Base-by-base conservation (phyloP, 2,888 invertebrate genomes). In the Bellardia bayeri region DNA sequence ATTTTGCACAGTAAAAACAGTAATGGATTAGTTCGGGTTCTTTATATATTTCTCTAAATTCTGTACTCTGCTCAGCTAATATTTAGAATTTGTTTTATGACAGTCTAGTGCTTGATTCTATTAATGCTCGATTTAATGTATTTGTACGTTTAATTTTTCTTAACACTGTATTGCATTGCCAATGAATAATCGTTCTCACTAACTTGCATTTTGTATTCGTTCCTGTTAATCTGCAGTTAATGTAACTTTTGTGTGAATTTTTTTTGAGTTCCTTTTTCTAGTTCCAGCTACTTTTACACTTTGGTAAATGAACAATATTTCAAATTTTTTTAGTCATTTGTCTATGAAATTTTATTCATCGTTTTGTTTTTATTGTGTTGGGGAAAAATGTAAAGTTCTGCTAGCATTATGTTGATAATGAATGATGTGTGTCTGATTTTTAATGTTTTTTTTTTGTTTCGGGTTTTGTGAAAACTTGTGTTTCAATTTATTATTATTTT, bases 181-280 rank as follows among this genome's bases (percentile, higher is more conserved):
- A 37, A 45, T 66, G 42, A 82, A 74, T 40, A n/a, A 40, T 63
- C 30, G 49, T 66, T 9, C 40, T 54, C 13, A 3, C 0, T 45
- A 11, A 40, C 14, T 37, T 54, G n/a, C 13, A 54, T 51, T 68
- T 40, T 63, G 37, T 51, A 49, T 71, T 71, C 64, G 37, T 54
- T 51, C 6, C 69, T 64, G 56, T 81, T 72, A 81, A 74, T 82
- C 66, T 74, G 56, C 64, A 74, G 64, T 74, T 82, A 82, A 82
- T 82, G 74, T 37, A 66, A 74, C 45, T 66, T 64, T 66, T 61
- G 56, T 74, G 14, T 16, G 6, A 56, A 11, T 51, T 13, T 45
- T 58, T 69, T 23, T 37, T 37, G 5, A 37, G 37, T 37, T 4
- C 33, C 23, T 63, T 40, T 40, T 49, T 6, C 45, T 11, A 8